Evolutionary conservation across 2,888 invertebrate species (phyloP), one percentile per base, ranked within the genome.

Genomic region (Tethea ocularis): DNA sequence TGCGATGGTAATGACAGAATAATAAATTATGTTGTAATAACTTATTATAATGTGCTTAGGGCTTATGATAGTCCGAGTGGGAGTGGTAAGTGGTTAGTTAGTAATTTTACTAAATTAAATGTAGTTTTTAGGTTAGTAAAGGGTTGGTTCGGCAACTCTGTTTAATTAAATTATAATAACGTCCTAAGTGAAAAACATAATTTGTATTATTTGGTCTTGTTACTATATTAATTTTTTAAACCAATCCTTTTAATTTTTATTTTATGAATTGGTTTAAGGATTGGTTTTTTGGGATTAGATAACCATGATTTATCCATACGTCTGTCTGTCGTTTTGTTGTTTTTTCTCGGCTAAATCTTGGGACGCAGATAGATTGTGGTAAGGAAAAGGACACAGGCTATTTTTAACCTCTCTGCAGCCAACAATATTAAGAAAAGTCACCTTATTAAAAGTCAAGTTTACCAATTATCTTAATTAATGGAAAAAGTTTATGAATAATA

Each of bases 21-120:
- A 91, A 93, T 92, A 92, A 92, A 92, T 93, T 89, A 91, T 88
- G 84, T 82, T 85, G 88, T 91, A 93, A 92, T 92, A 91, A 92
- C 78, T 91, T 89, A 92, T 89, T 90, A 89, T 91, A 91, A 90
- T 89, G 87, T 86, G 75, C 81, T 84, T 73, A 77, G 77, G 82
- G 82, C 81, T 82, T 85, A 86, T 83, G 82, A 86, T 84, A 84
- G 75, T 72, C 78, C 72, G 65, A 65, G 72, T 75, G 78, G 86
- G 85, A 77, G 80, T 81, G 83, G 75, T 80, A 77, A 77, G 76
- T 82, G 78, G 70, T 84, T 89, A 82, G 88, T 90, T 89, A 87
- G 86, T 84, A 78, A 29, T 86, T 88, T 91, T 83, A 78, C 71
- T 86, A 82, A 86, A 86, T 88, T 83, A 87, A 87, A 81, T 10